These are phyloP conservation scores for Cabera pusaria DNA, from an alignment of 2,888 invertebrate species.

Conservation along the genomic window DNA sequence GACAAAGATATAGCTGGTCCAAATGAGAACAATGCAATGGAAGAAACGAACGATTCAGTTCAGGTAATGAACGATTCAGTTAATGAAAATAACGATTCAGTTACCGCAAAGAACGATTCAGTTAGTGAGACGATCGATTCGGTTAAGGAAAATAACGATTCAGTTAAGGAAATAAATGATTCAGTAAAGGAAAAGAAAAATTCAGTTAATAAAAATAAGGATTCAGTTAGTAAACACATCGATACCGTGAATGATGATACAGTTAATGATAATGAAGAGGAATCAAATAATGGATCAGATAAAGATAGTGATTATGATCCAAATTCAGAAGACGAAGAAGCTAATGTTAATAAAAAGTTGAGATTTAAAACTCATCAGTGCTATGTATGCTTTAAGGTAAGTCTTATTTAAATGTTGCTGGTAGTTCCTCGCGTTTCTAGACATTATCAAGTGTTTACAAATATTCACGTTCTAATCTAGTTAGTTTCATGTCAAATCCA, in stretches of 20 bases:
- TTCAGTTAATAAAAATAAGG: not conserved
- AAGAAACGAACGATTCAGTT: not conserved
- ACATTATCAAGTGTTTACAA: too few species aligned
- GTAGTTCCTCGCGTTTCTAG: too few species aligned
- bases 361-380: conserved; percentile 61
- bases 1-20: not conserved
- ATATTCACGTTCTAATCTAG: too few species aligned
- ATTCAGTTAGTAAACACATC: not conserved
- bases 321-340: conserved; percentile 10
- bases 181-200: not conserved
- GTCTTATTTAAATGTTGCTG: too few species aligned
- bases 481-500: too few species aligned
- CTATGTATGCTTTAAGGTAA: conserved; percentile 67
- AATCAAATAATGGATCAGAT: conserved; percentile 7
- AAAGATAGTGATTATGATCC: conserved; percentile 13
- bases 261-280: conserved; percentile 1
- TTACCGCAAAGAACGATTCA: too few species aligned
- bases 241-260: conserved; percentile 1
- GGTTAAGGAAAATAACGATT: too few species aligned
- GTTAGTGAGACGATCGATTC: too few species aligned
- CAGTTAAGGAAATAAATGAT: not conserved
- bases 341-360: conserved; percentile 36
- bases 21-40: not conserved
- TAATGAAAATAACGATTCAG: conserved; percentile 1
- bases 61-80: not conserved